Conservation (phyloP, 2,888 invertebrate species). For the Cataglyphis cursor region DNA sequence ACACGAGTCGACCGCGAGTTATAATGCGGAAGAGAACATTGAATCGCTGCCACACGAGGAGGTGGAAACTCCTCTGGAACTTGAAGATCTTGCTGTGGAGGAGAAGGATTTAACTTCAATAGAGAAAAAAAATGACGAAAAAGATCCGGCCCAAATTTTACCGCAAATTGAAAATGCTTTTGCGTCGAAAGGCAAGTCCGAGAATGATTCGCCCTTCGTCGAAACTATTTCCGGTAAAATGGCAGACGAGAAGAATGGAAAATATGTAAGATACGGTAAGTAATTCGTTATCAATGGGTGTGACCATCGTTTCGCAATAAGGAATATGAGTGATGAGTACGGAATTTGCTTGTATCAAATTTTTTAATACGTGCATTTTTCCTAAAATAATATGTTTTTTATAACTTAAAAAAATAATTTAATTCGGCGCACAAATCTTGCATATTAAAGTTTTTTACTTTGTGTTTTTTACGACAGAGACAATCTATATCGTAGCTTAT, state of each 20-base stretch:
- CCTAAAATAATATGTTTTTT: background rate
- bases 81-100: slow-evolving; percentile 71
- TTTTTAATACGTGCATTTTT: background rate
- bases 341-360: background rate
- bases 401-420: background rate
- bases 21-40: background rate
- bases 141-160: background rate
- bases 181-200: background rate
- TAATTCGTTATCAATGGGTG: slow-evolving; percentile 83
- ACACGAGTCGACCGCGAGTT: slow-evolving; percentile 47
- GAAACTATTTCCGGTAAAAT: slow-evolving; percentile 62
- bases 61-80: slow-evolving; percentile 60
- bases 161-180: background rate
- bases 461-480: background rate
- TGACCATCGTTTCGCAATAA: slow-evolving; percentile 72
- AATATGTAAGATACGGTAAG: slow-evolving; percentile 85
- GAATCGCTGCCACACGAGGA: background rate
- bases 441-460: background rate
- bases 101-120: slow-evolving; percentile 1
- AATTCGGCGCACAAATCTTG: background rate
- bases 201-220: background rate
- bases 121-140: slow-evolving; percentile 26
- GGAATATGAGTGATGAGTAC: background rate
- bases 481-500: slow-evolving; percentile 77
- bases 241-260: slow-evolving; percentile 73